Base-by-base conservation (phyloP, 1,140 invertebrate species). In the Rhizoglyphus robini region DNA sequence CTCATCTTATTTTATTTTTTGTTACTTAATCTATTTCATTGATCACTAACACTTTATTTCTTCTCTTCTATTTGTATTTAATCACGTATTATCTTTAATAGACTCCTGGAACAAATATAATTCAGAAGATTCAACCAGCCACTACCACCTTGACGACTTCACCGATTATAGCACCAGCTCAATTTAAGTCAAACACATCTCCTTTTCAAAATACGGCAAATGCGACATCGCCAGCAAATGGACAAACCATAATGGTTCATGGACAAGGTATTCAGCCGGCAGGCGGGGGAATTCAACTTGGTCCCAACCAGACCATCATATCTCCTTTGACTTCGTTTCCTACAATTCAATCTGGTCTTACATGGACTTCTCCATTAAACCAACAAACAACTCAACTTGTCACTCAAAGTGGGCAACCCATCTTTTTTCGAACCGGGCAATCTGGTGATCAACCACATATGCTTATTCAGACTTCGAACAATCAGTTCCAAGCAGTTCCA, bases 381-480 rank as follows among this genome's bases (percentile, higher is more conserved):
- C 63, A 47, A 20, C 46, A 51, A 38, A 25, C 8, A 27, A 49
- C 63, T 8, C 63, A 49, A 27, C 18, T 64, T 15, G 29, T 51
- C 18, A 23, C 63, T 11, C 63, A 41, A 3, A 64, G 51, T 34
- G 51, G 47, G 3, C 63, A 47, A 11, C 58, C 5, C 11, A 64
- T 64, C 27, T 64, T 51, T 4, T 4, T 64, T 27, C 63, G 63
- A 31, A 36, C 30, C 15, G 63, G 63, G 8, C 61, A 63, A 29
- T 5, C 31, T n/a, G 32, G 32, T 18, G 59, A 61, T 38, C 27
- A 57, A 3, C 48, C 48, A 23, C 62, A 64, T 15, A 65, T 60
- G 64, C 41, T 57, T 8, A 41, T 65, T 23, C 54, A 63, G 31
- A 57, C 64, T 25, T 54, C 48, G 4, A 65, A 65, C 57, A 59